These are phyloP conservation scores for Chrysolina haemoptera DNA, from an alignment of 2,888 invertebrate genomes.

Conservation along the genomic window DNA sequence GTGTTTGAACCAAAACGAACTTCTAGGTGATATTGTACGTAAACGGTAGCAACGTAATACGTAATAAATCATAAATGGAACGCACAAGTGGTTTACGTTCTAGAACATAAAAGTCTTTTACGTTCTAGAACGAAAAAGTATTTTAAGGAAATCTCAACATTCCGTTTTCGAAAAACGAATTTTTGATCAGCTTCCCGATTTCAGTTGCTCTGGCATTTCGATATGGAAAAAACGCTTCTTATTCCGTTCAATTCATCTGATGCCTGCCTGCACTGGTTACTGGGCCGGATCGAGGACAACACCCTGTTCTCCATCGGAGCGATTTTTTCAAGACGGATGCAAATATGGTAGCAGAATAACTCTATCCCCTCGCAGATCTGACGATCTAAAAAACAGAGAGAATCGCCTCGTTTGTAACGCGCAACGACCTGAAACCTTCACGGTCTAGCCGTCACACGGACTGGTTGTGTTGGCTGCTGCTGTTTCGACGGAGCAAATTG, in stretches of 20 bases:
- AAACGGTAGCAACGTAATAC: no score
- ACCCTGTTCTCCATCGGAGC: background rate
- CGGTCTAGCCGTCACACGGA: slow-evolving; percentile 55
- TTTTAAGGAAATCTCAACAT: no score
- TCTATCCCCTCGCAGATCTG: background rate
- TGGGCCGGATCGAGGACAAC: background rate
- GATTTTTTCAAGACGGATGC: slow-evolving; percentile 1
- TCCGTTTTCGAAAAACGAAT: no score
- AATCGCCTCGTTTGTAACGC: slow-evolving; percentile 50
- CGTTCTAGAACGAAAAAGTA: no score
- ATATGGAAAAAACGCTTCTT: no score
- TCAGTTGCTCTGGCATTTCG: no score
- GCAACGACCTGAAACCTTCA: slow-evolving; percentile 62
- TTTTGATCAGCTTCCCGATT: no score
- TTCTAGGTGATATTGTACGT: no score
- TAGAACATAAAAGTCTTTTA: no score
- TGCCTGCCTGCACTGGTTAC: background rate
- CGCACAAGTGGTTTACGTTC: no score
- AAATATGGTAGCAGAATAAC: background rate
- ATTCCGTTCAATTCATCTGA: background rate
- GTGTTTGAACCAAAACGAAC: no score
- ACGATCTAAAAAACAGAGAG: slow-evolving; percentile 15
- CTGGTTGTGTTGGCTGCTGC: background rate
- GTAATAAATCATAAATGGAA: no score
- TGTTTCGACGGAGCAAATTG: background rate